Evolutionary conservation across 1,140 invertebrate species (phyloP), one percentile per base, ranked within the genome.

Genomic region (Tigriopus japonicus): DNA sequence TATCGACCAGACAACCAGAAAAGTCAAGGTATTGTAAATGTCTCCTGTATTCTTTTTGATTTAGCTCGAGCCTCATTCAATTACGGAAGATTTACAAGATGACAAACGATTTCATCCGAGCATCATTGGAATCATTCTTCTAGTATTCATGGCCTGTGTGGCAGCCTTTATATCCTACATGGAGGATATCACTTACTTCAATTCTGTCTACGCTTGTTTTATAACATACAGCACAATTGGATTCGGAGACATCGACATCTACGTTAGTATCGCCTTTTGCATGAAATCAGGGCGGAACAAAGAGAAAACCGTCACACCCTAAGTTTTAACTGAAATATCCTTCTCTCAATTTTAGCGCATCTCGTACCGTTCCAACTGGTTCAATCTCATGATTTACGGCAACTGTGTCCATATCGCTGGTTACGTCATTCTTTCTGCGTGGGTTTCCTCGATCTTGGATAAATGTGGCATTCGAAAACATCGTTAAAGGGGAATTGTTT

Each of bases 131-230:
- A 15, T n/a, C 21, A 58, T 58, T 23, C 24, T 58, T 5, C 41
- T 58, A 14, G 42, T 58, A n/a, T 58, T 58, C 55, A 28, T 58
- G 17, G 17, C 42, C 17, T 41, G 87, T 1, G 94, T 94, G 45
- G 94, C 95, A 0, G 87, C 87, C 0, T 90, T 91, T 0, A 98
- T 99, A 73, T 58, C 87, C 5, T 77, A 66, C 56, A 96, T 92
- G 70, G 95, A 99, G 74, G 84, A 86, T 1, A 98, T 95, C 94
- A 86, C 81, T 64, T 98, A 97, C 71, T 93, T 98, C 67, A 93
- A 98, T 71, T 89, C 90, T 66, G 87, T 98, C 67, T 99, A 99
- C 72, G 98, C 98, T 70, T 98, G 93, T 71, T 98, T 98, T 74
- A 94, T 98, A 64, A 98, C 94, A 12, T 77, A 98, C 15, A 98